Conservation (phyloP, 2,888 invertebrate species). For the Heliconius ethilla region DNA sequence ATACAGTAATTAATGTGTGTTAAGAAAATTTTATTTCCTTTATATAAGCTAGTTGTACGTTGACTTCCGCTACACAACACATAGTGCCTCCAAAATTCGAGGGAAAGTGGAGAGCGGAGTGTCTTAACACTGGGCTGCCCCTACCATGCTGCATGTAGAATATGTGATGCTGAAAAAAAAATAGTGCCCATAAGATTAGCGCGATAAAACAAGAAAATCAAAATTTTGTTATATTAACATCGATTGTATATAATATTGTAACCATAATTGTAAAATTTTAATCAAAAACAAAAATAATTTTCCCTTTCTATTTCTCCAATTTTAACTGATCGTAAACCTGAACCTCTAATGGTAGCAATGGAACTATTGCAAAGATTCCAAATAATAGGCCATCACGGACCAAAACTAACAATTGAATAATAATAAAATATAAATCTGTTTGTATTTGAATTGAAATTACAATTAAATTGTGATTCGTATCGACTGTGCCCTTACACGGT, state of each 20-base stretch:
- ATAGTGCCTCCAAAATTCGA: too few relatives aligned
- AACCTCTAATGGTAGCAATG: not conserved
- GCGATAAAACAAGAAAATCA: too few relatives aligned
- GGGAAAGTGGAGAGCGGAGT: too few relatives aligned
- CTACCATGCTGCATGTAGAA: rapidly evolving
- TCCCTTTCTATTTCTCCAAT: not conserved
- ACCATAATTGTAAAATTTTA: too few relatives aligned
- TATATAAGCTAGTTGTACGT: too few relatives aligned
- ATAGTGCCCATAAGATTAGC: not conserved
- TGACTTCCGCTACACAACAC: too few relatives aligned
- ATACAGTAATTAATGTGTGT: too few relatives aligned
- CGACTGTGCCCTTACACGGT: constrained; percentile 62
- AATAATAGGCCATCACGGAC: constrained; percentile 23
- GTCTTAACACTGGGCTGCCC: too few relatives aligned
- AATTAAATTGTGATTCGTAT: constrained; percentile 58
- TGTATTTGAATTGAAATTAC: constrained; percentile 46
- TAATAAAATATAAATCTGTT: constrained; percentile 27
- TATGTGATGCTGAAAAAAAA: too few relatives aligned
- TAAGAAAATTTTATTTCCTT: too few relatives aligned
- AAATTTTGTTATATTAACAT: not conserved
- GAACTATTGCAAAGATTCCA: not conserved
- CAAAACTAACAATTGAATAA: constrained; percentile 27
- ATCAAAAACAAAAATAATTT: not conserved
- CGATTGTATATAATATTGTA: not conserved
- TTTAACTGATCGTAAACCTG: too few relatives aligned